Conservation (phyloP, 2,888 invertebrate genomes). For the Drosophila subquinaria region DNA sequence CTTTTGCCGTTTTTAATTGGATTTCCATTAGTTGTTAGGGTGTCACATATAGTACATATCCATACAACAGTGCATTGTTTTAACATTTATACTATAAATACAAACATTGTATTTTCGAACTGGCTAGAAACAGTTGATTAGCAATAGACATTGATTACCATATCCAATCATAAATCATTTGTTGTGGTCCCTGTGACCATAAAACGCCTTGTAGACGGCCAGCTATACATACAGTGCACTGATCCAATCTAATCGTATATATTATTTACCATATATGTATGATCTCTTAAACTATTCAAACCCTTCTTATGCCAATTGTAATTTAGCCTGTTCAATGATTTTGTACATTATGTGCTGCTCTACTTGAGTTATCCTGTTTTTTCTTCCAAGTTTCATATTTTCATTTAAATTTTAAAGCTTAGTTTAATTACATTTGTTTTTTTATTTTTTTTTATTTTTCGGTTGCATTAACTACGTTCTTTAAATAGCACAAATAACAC, state of each 20-base stretch:
- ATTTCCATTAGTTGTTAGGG: conserved; percentile 36
- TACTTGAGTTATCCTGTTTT: conserved; percentile 25
- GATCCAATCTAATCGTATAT: conserved; percentile 45
- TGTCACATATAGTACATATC: conserved; percentile 46
- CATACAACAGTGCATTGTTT: conserved; percentile 61
- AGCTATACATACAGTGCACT: conserved; percentile 53
- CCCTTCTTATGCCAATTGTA: conserved; percentile 54
- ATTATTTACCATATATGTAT: conserved; percentile 20
- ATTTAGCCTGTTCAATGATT: conserved; percentile 49
- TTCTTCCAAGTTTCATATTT: conserved; percentile 34
- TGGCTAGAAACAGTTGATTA: conserved; percentile 18
- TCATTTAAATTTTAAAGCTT: conserved; percentile 44
- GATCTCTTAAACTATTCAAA: conserved; percentile 32
- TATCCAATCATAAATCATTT: conserved; percentile 19
- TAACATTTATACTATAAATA: conserved; percentile 53
- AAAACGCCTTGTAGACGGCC: conserved; percentile 46
- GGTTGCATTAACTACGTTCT: conserved; percentile 57
- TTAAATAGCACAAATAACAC: conserved; percentile 78
- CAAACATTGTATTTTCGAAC: conserved; percentile 36
- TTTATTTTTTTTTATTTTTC: conserved; percentile 25
- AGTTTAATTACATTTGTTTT: conserved; percentile 45
- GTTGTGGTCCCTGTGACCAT: conserved; percentile 72
- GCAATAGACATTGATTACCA: conserved; percentile 28
- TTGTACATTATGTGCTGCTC: conserved; percentile 76
- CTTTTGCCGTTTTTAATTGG: conserved; percentile 50